A percentile compares a stretch with the other conserved stretches of the same genome.
Conservation (phyloP, 2,888 invertebrate genomes). For the Conops quadrifasciatus region DNA sequence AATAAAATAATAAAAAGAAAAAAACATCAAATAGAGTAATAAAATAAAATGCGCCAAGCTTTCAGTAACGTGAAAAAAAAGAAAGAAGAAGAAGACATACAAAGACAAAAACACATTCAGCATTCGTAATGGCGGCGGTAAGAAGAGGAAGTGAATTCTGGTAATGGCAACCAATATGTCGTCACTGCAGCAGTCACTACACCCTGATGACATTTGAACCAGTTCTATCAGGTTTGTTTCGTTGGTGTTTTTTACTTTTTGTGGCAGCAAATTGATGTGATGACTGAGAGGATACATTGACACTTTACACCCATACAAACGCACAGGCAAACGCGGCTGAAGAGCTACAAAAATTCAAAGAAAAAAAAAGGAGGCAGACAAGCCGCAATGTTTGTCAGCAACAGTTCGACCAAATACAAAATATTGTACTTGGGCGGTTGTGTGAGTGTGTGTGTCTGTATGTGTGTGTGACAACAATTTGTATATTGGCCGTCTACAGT, state of each 20-base stretch:
- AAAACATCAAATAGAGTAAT: not conserved
- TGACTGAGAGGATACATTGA: slow-evolving; percentile 51
- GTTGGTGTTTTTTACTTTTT: slow-evolving; percentile 19
- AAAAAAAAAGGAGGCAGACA: slow-evolving; percentile 15
- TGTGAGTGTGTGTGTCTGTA: slow-evolving; percentile 9
- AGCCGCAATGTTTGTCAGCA: slow-evolving; percentile 30
- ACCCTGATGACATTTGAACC: slow-evolving; percentile 48
- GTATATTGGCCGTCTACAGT: slow-evolving; percentile 24
- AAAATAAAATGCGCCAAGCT: slow-evolving; percentile 46
- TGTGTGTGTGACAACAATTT: slow-evolving; percentile 23
- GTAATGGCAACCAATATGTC: slow-evolving; percentile 46
- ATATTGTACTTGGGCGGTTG: not conserved
- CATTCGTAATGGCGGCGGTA: not conserved
- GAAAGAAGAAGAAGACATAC: slow-evolving; percentile 8
- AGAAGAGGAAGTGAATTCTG: not conserved
- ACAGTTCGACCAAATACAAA: not conserved
- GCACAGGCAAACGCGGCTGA: slow-evolving; percentile 6
- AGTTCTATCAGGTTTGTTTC: slow-evolving; percentile 14
- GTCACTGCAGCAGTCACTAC: slow-evolving; percentile 48
- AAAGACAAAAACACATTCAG: not conserved
- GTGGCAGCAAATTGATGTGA: slow-evolving; percentile 54
- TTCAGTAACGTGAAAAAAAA: not conserved
- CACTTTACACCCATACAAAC: slow-evolving; percentile 39
- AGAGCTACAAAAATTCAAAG: not conserved
- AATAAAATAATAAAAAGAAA: slow-evolving; percentile 4